Evolutionary conservation across 2,113 vertebrate species (phyloP).

Genomic region (Otolemur garnettii): DNA sequence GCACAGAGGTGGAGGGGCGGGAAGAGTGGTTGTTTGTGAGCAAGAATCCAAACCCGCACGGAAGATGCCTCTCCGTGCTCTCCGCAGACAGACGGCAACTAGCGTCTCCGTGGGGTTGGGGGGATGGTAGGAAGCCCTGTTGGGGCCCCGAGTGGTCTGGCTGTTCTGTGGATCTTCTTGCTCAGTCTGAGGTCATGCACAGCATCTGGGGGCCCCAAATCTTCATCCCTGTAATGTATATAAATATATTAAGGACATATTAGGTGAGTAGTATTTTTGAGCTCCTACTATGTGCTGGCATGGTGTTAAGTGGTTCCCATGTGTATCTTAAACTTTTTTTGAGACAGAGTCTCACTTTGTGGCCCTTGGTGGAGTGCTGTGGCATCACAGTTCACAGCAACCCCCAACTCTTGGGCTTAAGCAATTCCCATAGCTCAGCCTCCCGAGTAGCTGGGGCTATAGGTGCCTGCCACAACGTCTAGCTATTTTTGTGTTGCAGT

Average conservation of each 20-base stretch:
- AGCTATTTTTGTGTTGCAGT: too few relatives aligned
- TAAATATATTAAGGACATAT: not conserved
- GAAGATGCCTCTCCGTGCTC: not conserved
- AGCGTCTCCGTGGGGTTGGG: too few relatives aligned
- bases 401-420: too few relatives aligned
- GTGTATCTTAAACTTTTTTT: not conserved
- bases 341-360: too few relatives aligned
- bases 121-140: not conserved
- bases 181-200: not conserved
- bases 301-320: not conserved
- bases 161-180: not conserved
- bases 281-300: not conserved
- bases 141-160: not conserved
- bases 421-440: too few relatives aligned
- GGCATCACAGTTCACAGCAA: too few relatives aligned
- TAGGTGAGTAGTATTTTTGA: not conserved
- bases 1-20: not conserved
- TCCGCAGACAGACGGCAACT: not conserved
- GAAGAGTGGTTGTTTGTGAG: not conserved
- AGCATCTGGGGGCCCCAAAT: not conserved
- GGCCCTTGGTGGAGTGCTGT: too few relatives aligned
- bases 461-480: too few relatives aligned
- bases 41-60: not conserved
- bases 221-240: not conserved
- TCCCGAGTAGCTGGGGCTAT: too few relatives aligned